Base-by-base conservation (phyloP, 2,888 invertebrate genomes). In the Resseliella maxima region DNA sequence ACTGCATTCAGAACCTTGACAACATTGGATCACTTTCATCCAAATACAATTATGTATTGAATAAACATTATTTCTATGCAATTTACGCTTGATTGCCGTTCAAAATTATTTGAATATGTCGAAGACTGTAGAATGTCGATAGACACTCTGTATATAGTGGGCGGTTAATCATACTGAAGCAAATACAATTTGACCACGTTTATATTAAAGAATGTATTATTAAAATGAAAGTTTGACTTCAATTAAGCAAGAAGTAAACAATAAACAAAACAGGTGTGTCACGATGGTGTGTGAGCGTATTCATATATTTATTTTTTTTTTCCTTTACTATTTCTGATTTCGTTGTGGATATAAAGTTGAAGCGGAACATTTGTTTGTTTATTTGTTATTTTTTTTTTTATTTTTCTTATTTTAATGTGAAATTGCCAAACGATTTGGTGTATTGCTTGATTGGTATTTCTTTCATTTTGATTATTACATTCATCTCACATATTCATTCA, bases 391-490 rank as follows among this genome's bases (percentile, higher is more conserved):
- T 59, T n/a, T 5, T 27, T 59, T 59, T 59, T 5, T 27, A 24
- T 31, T 31, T 2, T 31, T 35, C n/a, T n/a, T n/a, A n/a, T 31
- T n/a, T 15, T 31, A 15, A 31, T 72, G 72, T 72, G 72, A 72
- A 72, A 72, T 72, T 72, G 72, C 72, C 15, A 31, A 31, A 72
- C 31, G n/a, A 31, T 72, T 72, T 72, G 31, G 72, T 72, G 72
- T n/a, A 50, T 31, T 72, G 72, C 72, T 72, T 72, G 72, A 72
- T 72, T 72, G 10, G 31, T 10, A 72, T 72, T 31, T 72, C 72
- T 72, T 72, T 72, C 72, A 72, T 72, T 72, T 72, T 72, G 31
- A 72, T 72, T 72, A 72, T 31, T 72, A 50, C 31, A 72, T 72
- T 72, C 31, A 3, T 24, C 24, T 59, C 24, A 59, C 27, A 27